Base-by-base conservation (phyloP, 2,888 invertebrate genomes). In the Drosophila pseudotakahashii region DNA sequence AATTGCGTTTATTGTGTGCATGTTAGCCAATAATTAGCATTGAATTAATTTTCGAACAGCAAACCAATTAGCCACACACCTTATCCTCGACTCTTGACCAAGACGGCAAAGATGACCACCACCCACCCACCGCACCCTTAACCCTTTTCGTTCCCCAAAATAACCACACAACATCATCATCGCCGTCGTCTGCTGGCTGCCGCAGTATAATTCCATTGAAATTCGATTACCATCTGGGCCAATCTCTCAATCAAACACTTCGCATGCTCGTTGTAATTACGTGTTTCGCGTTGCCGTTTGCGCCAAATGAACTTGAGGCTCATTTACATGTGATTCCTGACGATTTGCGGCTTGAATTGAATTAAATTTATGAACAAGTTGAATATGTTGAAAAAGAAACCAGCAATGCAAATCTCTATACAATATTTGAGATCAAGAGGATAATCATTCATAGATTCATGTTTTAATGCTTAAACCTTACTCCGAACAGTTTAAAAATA, bases 21-120 rank as follows among this genome's bases (percentile, higher is more conserved):
- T 81, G 66, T 78, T 78, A 51, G 70, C 55, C 71, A 63, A 69
- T 85, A 88, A 84, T 84, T 79, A 82, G 88, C 76, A 75, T 79
- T 64, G 72, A 78, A 79, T 88, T 88, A 88, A 84, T 82, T 72
- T 81, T 64, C 83, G 74, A 81, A 84, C 69, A 75, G 76, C 63
- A 67, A 78, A 69, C 76, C 85, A 88, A 84, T 84, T 84, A 88
- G 81, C 62, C 52, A 62, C 67, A 73, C 67, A 52, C 84, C 83
- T 73, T 66, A 32, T 48, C 19, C 61, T 16, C 61, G 16, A 47
- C 47, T 45, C 48, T 37, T 32, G 14, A 34, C 34, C 39, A 47
- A 44, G 26, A 11, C 44, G 16, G 41, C 61, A 39, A 41, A 16
- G 34, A 11, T 51, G 42, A 10, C 42, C 13, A 23, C 30, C 48